Evolutionary conservation across 1,140 invertebrate species (phyloP).

Genomic region (silkworm (Bombyx mori)): DNA sequence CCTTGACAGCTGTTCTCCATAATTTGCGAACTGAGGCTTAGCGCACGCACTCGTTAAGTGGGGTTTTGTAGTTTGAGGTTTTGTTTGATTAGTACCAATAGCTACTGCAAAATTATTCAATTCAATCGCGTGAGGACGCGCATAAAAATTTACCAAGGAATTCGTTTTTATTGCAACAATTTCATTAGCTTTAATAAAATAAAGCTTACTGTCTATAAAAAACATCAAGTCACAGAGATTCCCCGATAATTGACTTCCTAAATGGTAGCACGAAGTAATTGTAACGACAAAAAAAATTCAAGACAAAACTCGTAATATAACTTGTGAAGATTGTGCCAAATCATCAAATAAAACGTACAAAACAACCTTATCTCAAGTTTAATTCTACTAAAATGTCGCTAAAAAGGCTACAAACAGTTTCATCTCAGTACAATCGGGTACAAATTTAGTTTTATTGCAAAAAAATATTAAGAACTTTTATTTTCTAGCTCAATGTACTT

Average conservation of each 20-base stretch:
- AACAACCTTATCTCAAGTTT: slow-evolving; percentile 26
- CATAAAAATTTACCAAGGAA: no score
- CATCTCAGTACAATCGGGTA: slow-evolving; percentile 21
- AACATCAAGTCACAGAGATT: neutral
- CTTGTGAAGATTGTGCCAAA: slow-evolving; percentile 20
- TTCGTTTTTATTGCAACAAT: no score
- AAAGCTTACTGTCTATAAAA: neutral
- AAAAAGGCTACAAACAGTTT: slow-evolving; percentile 15
- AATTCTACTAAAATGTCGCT: slow-evolving; percentile 16
- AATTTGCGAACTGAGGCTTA: no score
- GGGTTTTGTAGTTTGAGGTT: no score
- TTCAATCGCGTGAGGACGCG: no score
- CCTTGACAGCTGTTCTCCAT: no score
- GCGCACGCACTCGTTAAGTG: no score
- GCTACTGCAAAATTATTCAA: no score
- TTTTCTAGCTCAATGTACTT: no score
- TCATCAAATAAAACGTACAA: slow-evolving; percentile 24
- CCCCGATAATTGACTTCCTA: slow-evolving; percentile 1
- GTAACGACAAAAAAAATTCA: slow-evolving; percentile 4
- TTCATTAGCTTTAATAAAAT: no score
- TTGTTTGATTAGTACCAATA: no score
- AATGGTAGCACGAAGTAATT: slow-evolving; percentile 7
- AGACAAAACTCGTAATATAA: slow-evolving; percentile 9
- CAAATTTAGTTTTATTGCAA: slow-evolving; percentile 4
- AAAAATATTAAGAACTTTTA: no score